Conservation (phyloP, 2,888 invertebrate genomes). For the Eurytoma adleriae region DNA sequence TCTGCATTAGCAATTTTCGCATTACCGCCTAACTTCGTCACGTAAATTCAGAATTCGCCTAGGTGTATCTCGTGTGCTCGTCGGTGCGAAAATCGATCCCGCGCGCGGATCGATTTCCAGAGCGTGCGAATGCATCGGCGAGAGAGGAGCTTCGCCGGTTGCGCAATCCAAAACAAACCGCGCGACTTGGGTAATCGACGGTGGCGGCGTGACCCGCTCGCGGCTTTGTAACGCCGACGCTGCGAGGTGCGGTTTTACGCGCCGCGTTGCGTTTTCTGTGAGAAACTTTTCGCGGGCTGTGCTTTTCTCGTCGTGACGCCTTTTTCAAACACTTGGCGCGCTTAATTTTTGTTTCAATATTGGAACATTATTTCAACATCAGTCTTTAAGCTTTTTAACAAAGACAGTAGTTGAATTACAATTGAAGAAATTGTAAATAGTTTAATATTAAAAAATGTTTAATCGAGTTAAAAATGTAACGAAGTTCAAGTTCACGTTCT, state of each 20-base stretch:
- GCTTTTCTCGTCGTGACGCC: no score
- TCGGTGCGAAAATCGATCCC: slow-evolving; percentile 13
- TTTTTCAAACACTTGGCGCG: no score
- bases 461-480: no score
- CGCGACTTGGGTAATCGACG: slow-evolving; percentile 2
- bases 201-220: no score
- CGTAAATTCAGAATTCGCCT: neutral
- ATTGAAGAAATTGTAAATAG: neutral
- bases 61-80: neutral
- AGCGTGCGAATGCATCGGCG: slow-evolving; percentile 30
- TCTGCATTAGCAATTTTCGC: neutral
- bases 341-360: no score
- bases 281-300: no score
- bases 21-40: neutral
- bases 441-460: no score
- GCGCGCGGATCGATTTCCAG: slow-evolving; percentile 28
- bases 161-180: slow-evolving; percentile 36
- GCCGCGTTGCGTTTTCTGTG: no score
- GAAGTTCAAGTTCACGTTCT: no score
- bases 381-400: neutral
- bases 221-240: neutral
- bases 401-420: neutral
- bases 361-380: no score
- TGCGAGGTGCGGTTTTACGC: no score
- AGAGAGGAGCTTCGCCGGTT: slow-evolving; percentile 1